Base-by-base conservation (phyloP, 2,888 invertebrate species). In the Stenotaenia linearis region DNA sequence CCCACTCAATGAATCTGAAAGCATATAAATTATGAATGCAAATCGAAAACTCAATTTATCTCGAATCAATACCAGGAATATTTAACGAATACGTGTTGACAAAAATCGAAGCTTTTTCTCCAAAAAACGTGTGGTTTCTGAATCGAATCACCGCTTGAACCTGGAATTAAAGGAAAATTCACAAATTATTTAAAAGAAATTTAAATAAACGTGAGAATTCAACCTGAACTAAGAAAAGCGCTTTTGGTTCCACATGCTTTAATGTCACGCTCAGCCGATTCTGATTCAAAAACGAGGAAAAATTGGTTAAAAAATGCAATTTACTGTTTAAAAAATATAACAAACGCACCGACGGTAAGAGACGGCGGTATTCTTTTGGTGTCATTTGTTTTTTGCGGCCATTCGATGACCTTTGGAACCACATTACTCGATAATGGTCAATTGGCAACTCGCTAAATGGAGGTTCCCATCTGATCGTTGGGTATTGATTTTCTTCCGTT, bases 391-490 rank as follows among this genome's bases (percentile, higher is more conserved):
- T 56, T 10, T 56, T 56, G 23, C 56, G 56, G 5, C 9, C 21
- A 23, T 9, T 56, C 23, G 56, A 21, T 23, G 56, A 37, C 32
- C 78, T 18, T 78, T 37, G 78, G 2, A 45, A 12, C 78, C 78
- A 78, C 18, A 50, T 30, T 1, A 78, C 37, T 9, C 50, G 30
- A 25, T 78, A 78, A 32, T 28, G 21, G 18, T 30, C 25, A 10
- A 78, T 50, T 15, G 78, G 78, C n/a, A 78, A 28, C n/a, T 78
- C 78, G 28, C 32, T 50, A 25, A 56, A n/a, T 15, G 78, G 78
- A 7, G 78, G 78, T 21, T 78, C 78, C 78, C 78, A 78, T 21
- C 30, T 23, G 9, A 78, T 23, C 0, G 25, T 18, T n/a, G 56
- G 78, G n/a, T 45, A 21, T 25, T 37, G 25, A 56, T 56, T 56